phyloP scores from a whole-genome alignment of 2,113 vertebrate genomes.

The Mobula hypostoma region DNA sequence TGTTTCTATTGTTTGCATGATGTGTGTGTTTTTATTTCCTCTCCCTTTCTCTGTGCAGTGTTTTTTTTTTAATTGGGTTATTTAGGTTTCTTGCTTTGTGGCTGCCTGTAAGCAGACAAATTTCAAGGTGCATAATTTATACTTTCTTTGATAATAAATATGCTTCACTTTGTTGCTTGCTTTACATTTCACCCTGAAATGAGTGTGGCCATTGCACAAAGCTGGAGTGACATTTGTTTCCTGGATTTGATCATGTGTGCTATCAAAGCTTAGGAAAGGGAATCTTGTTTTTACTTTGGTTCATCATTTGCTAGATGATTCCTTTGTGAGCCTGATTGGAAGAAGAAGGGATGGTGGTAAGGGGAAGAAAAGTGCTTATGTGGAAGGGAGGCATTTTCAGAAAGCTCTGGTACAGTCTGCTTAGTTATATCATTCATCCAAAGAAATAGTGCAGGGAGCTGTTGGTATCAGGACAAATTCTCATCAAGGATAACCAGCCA shows the following conservation, averaged over 20 bases:
- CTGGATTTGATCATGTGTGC: neutral
- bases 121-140: too few species aligned
- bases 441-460: neutral
- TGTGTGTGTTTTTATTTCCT: too few species aligned
- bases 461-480: neutral
- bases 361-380: too few species aligned
- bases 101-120: too few species aligned
- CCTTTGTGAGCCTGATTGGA: neutral
- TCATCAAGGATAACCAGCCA: neutral
- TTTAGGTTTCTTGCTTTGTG: too few species aligned
- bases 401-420: neutral
- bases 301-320: neutral
- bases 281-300: neutral
- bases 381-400: neutral
- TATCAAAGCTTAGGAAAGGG: neutral
- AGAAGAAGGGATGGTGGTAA: too few species aligned
- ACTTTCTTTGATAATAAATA: too few species aligned
- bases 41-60: too few species aligned
- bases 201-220: neutral
- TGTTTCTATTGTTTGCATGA: too few species aligned
- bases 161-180: too few species aligned
- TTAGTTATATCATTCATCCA: neutral
- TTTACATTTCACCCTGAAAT: constrained; percentile 12
- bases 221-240: neutral
- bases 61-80: too few species aligned